A percentile compares a stretch with the other conserved stretches of the same genome.
Evolutionary conservation across 2,797 vertebrate genomes (phyloP).

Genomic region (Takifugu ocellatus): DNA sequence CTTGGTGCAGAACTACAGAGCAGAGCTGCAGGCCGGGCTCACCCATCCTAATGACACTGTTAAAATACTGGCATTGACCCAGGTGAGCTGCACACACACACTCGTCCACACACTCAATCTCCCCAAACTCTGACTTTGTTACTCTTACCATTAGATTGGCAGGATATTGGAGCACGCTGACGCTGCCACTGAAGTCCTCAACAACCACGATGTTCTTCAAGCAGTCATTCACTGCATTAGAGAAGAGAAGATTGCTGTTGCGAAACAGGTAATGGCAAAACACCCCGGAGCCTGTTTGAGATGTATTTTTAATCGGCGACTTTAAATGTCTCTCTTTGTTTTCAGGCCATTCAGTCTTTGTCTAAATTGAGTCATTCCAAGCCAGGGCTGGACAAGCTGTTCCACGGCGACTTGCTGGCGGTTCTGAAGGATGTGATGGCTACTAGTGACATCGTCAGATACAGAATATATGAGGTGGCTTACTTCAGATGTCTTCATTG

Average conservation of each 20-base stretch:
- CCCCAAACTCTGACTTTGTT: neutral
- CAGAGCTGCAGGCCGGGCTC: conserved; percentile 84
- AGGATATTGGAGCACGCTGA: conserved; percentile 82
- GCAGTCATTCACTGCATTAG: conserved; percentile 83
- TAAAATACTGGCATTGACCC: conserved; percentile 84
- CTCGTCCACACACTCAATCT: neutral
- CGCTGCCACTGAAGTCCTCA: conserved; percentile 80
- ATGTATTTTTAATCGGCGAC: neutral
- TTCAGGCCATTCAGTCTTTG: conserved; percentile 84
- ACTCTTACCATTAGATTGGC: conserved; percentile 77
- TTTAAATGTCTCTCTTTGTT: neutral
- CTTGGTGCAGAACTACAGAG: conserved; percentile 79
- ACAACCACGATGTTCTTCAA: conserved; percentile 76
- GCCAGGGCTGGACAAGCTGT: conserved; percentile 84
- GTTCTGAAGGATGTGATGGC: conserved; percentile 88
- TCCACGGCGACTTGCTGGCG: conserved; percentile 80
- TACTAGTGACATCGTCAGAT: conserved; percentile 84
- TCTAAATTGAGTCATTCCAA: conserved; percentile 80
- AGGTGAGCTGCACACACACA: conserved; percentile 73
- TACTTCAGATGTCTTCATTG: neutral
- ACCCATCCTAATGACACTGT: conserved; percentile 83
- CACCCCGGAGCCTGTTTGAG: neutral
- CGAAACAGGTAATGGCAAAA: conserved; percentile 80
- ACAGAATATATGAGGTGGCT: conserved; percentile 91
- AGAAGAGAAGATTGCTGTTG: conserved; percentile 86